Conservation (phyloP, 2,888 invertebrate species). For the Achlya flavicornis region DNA sequence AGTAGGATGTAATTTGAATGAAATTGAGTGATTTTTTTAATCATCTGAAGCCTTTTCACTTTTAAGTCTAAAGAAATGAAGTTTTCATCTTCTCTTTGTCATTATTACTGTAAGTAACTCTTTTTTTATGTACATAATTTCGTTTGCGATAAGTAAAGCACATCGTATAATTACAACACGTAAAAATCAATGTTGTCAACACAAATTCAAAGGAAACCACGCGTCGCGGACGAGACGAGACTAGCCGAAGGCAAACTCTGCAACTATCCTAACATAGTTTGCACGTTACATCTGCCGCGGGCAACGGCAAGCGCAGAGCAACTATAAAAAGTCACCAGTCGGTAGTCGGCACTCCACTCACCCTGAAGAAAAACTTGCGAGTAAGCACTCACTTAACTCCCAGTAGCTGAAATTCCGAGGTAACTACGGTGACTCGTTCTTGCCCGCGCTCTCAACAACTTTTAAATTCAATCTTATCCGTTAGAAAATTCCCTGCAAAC, state of each 20-base stretch:
- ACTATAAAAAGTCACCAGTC: constrained; percentile 4
- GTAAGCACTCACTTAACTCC: constrained; percentile 35
- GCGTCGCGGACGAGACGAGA: not conserved
- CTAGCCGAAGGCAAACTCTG: not conserved
- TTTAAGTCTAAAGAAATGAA: not conserved
- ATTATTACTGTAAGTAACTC: not conserved
- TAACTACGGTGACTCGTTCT: constrained; percentile 30
- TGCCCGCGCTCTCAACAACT: constrained; percentile 28
- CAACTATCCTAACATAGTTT: constrained; percentile 8
- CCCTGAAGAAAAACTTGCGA: constrained; percentile 31
- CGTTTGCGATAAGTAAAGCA: no score
- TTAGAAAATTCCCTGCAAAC: constrained; percentile 44
- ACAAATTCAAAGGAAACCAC: no score
- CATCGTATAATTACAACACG: not conserved
- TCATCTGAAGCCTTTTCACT: not conserved
- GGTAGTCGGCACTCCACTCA: constrained; percentile 9
- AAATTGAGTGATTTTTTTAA: not conserved
- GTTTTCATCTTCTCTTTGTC: not conserved
- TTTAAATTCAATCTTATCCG: constrained; percentile 52
- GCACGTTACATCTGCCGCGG: constrained; percentile 5
- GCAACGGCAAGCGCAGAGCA: not conserved
- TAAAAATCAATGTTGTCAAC: no score
- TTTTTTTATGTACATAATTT: no score
- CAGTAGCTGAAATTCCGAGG: constrained; percentile 31
- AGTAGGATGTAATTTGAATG: not conserved